Conservation (phyloP, 2,888 invertebrate species). For the Emmelina monodactyla region DNA sequence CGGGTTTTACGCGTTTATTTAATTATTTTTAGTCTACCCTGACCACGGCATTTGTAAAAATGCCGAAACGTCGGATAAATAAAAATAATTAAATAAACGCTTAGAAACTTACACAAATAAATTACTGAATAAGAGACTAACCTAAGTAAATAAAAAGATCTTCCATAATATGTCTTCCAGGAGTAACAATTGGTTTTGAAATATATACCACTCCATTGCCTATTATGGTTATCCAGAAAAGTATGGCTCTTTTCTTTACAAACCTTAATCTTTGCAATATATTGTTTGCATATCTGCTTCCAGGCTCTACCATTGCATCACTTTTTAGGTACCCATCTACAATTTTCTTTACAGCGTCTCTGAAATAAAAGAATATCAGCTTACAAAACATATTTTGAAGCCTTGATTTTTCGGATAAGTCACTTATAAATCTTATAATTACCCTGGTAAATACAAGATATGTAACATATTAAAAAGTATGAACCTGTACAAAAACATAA, state of each 20-base stretch:
- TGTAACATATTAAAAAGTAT: constrained; percentile 11
- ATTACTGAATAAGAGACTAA: background rate
- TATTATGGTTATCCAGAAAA: constrained; percentile 16
- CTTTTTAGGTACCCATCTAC: constrained; percentile 13
- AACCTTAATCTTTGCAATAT: constrained; percentile 11
- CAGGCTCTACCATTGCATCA: constrained; percentile 10
- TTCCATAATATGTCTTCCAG: constrained; percentile 16
- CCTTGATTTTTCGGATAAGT: background rate
- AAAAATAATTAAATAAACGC: background rate
- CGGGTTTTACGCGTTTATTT: no score
- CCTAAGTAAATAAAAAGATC: constrained; percentile 9
- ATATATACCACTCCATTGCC: constrained; percentile 15
- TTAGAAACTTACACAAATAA: background rate
- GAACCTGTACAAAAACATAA: constrained; percentile 18
- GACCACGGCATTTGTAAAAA: no score
- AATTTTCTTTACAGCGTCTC: constrained; percentile 13
- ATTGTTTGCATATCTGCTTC: constrained; percentile 15
- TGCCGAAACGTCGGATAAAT: background rate
- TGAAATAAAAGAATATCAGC: constrained; percentile 7
- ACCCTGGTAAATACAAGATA: no score
- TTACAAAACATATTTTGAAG: background rate
- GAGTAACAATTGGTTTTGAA: constrained; percentile 8
- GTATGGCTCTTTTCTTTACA: constrained; percentile 16
- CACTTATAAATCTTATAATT: no score
- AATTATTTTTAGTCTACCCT: no score